Evolutionary conservation across 2,888 invertebrate genomes (phyloP), one percentile per base, ranked within the genome.

Genomic region (Thyatira batis): DNA sequence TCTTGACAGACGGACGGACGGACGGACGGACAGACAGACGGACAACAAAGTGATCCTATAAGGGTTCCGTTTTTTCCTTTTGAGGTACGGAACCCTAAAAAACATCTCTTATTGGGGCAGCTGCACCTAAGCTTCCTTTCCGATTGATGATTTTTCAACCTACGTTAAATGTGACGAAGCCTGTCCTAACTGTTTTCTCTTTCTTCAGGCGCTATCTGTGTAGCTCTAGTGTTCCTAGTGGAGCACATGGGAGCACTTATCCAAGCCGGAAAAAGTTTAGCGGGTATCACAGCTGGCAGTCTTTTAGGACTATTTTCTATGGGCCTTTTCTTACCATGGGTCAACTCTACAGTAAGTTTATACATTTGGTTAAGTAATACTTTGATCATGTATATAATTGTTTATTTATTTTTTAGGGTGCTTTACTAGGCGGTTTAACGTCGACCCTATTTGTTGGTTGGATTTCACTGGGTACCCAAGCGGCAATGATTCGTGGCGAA

Each of bases 281-380:
- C 94, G 0, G 94, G 95, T 0, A 95, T 95, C 62, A 95, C 95
- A 0, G 95, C 95, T 0, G 95, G 95, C 3, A 95, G 95, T 54
- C 83, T 95, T 1, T 83, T 95, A 3, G 95, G 95, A 0, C 89
- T 95, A 30, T 95, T 95, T 76, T 93, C 95, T 0, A 90, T 95
- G 77, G 95, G 95, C 33, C 93, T 95, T 80, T 95, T 95, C 66
- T 89, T 95, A 58, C 95, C 95, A 0, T 93, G 93, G 87, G 94
- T 94, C 1, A 95, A 95, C 75, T 87, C 95, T 21, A 92, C 92
- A 78, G 95, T 95, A 89, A 88, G 60, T 54, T 20, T 46, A 53
- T 45, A 54, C 10, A 49, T 49, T 50, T 27, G 21, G 6, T 8
- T 4, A 28, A 9, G 1, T 1, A 27, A 51, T 50, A 43, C 27